phyloP scores from a whole-genome alignment of 1,140 invertebrate genomes.

The Calliphora vicina region DNA sequence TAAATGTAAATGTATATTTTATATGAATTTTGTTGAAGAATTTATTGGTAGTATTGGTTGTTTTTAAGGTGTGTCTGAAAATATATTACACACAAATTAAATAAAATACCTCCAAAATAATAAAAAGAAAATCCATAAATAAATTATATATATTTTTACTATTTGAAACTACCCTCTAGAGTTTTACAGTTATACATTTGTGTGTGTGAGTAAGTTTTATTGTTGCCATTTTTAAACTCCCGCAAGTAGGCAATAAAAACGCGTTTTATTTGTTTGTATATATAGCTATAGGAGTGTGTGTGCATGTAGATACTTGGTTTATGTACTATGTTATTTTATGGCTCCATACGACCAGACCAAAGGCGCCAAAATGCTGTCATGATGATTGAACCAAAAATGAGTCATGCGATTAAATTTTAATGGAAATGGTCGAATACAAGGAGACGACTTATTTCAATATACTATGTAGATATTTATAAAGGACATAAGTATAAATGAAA shows the following conservation, averaged over 20 bases:
- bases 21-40: too few relatives aligned
- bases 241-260: conserved; percentile 26
- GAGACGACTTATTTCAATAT: too few relatives aligned
- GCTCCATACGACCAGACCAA: not conserved
- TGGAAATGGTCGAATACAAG: not conserved
- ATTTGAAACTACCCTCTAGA: not conserved
- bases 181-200: not conserved
- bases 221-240: not conserved
- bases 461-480: too few relatives aligned
- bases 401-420: not conserved
- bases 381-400: conserved; percentile 7
- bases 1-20: too few relatives aligned
- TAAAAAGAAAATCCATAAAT: not conserved
- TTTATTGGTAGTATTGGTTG: not conserved
- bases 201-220: too few relatives aligned
- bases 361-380: not conserved
- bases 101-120: too few relatives aligned
- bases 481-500: too few relatives aligned
- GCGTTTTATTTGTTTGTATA: not conserved
- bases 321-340: not conserved
- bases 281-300: too few relatives aligned
- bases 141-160: not conserved
- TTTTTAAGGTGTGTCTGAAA: not conserved
- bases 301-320: too few relatives aligned
- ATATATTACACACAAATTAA: not conserved